These are phyloP conservation scores for Leptoclinus maculatus DNA, from an alignment of 2,797 vertebrate genomes.

Conservation along the genomic window DNA sequence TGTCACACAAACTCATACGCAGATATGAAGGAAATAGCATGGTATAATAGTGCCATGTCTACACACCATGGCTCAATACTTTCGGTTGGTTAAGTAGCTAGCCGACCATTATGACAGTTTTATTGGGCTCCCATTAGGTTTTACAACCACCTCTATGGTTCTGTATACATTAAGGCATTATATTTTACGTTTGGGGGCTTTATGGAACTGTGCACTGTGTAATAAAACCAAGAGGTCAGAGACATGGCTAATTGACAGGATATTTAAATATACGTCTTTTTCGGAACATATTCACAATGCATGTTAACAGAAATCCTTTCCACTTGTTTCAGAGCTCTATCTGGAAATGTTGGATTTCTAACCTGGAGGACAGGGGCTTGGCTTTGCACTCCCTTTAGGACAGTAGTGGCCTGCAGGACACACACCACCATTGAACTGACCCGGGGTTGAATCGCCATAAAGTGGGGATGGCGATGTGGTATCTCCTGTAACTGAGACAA, in stretches of 20 bases:
- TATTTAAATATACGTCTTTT: neutral
- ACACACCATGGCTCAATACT: constrained; percentile 10
- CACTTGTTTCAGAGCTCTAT: neutral
- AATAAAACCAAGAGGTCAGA: constrained; percentile 46
- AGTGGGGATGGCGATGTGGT: constrained; percentile 34
- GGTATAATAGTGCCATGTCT: constrained; percentile 7
- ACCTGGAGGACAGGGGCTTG: constrained; percentile 86
- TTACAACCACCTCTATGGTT: constrained; percentile 51
- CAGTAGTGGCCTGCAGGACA: constrained; percentile 88
- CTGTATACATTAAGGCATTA: constrained; percentile 47
- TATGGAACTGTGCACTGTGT: constrained; percentile 21
- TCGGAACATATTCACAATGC: neutral
- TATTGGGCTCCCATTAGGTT: constrained; percentile 58
- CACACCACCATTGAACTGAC: constrained; percentile 78
- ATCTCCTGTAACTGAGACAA: constrained; percentile 70
- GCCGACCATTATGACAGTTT: constrained; percentile 57
- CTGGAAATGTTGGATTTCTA: constrained; percentile 36
- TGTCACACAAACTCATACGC: neutral
- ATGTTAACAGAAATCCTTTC: neutral
- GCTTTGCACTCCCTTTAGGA: constrained; percentile 79
- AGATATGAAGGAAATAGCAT: constrained; percentile 7
- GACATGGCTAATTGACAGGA: constrained; percentile 5
- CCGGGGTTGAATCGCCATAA: constrained; percentile 43
- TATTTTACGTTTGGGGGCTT: constrained; percentile 36
- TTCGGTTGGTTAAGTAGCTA: constrained; percentile 49